Evolutionary conservation across 2,113 vertebrate species (phyloP).

Genomic region (Microtus oregoni): DNA sequence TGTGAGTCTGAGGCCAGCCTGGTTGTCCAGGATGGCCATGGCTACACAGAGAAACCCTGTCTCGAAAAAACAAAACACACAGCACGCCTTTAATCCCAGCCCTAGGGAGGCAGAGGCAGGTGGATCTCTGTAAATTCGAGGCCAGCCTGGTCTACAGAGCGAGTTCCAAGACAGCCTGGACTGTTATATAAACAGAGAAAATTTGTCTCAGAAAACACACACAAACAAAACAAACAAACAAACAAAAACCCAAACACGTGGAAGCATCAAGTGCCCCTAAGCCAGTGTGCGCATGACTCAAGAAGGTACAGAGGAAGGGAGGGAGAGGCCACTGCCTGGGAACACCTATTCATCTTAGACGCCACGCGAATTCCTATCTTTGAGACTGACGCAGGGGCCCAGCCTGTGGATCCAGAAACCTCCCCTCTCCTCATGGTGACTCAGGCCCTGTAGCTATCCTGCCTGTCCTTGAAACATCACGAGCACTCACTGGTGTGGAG

Average conservation of each 20-base stretch:
- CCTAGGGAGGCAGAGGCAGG: too few relatives aligned
- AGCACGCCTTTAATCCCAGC: too few relatives aligned
- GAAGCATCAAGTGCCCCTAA: neutral
- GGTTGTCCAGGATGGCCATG: neutral
- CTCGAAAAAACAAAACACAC: too few relatives aligned
- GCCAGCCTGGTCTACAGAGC: too few relatives aligned
- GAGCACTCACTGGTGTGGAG: neutral
- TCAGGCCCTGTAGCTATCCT: neutral
- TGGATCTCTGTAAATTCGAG: too few relatives aligned
- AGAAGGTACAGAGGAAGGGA: neutral
- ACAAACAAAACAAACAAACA: too few relatives aligned
- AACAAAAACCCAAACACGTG: too few relatives aligned
- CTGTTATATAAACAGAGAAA: neutral
- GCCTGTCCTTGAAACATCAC: neutral
- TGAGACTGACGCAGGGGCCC: neutral
- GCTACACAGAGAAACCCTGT: neutral
- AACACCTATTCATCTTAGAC: neutral
- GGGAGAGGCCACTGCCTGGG: neutral
- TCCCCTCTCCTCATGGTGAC: neutral
- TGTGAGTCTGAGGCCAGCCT: neutral
- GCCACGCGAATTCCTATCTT: neutral
- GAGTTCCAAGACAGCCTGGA: neutral
- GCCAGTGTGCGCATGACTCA: neutral
- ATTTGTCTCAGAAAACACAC: neutral
- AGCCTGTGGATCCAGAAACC: neutral